These are phyloP conservation scores for Epinephelus fuscoguttatus DNA, from an alignment of 2,113 vertebrate genomes.

Conservation along the genomic window DNA sequence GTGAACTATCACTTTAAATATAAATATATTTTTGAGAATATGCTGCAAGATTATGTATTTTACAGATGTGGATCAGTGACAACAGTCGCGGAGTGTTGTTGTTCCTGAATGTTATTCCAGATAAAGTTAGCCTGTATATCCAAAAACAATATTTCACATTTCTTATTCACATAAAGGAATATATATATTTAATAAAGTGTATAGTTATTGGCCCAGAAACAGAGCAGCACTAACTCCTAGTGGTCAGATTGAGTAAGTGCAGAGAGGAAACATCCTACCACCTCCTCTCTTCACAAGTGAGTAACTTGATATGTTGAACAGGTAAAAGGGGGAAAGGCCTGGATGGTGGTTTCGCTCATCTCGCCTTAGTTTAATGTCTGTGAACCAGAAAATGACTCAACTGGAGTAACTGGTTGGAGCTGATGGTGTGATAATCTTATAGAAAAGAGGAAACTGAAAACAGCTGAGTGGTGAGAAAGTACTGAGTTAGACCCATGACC, in stretches of 20 bases:
- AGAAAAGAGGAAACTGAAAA: constrained; percentile 31
- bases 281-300: neutral
- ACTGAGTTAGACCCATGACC: neutral
- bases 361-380: neutral
- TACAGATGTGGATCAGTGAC: neutral
- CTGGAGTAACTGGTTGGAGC: neutral
- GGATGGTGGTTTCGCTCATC: neutral
- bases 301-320: neutral
- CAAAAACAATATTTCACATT: neutral
- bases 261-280: neutral
- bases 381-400: neutral
- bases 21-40: neutral
- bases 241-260: constrained; percentile 25
- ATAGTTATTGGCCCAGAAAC: neutral
- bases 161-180: neutral
- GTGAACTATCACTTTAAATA: too few species aligned
- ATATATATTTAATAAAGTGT: too few species aligned
- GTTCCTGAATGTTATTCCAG: neutral
- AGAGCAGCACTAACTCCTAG: constrained; percentile 44
- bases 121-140: neutral
- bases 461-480: constrained; percentile 11
- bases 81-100: neutral
- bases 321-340: neutral
- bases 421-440: neutral
- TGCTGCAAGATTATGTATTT: neutral